phyloP scores from a whole-genome alignment of 2,888 invertebrate genomes.

The Smittia sp. region DNA sequence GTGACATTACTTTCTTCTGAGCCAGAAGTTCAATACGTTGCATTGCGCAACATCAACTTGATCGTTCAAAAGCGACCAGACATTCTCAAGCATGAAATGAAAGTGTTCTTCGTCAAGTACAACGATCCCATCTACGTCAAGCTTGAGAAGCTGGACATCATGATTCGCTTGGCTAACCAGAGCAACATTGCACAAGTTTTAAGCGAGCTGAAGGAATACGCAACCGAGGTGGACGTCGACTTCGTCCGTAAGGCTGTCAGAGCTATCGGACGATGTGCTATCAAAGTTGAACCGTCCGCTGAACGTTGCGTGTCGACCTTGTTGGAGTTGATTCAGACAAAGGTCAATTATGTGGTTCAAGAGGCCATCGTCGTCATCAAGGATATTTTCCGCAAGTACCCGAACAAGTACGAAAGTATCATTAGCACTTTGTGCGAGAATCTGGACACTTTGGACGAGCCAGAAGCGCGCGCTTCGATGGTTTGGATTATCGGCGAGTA shows the following conservation, averaged over 20 bases:
- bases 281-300: slow-evolving; percentile 85
- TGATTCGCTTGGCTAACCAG: slow-evolving; percentile 97
- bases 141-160: slow-evolving; percentile 96
- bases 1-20: slow-evolving; percentile 97
- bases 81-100: slow-evolving; percentile 99
- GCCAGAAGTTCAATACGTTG: slow-evolving; percentile 99
- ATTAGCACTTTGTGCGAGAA: slow-evolving; percentile 99
- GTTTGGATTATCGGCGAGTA: slow-evolving; percentile 96
- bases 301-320: slow-evolving; percentile 97
- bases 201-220: slow-evolving; percentile 97
- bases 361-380: slow-evolving; percentile 99
- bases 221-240: slow-evolving; percentile 99
- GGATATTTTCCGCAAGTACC: slow-evolving; percentile 95
- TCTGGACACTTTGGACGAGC: slow-evolving; percentile 96
- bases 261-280: slow-evolving; percentile 78
- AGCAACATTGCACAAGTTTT: slow-evolving; percentile 97
- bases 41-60: slow-evolving; percentile 94
- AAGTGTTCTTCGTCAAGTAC: slow-evolving; percentile 99
- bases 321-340: slow-evolving; percentile 96
- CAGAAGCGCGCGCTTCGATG: slow-evolving; percentile 98
- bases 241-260: slow-evolving; percentile 98
- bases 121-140: slow-evolving; percentile 99
- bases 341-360: slow-evolving; percentile 99
- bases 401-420: slow-evolving; percentile 99
- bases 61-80: slow-evolving; percentile 99